These are phyloP conservation scores for Mycalesis mineus DNA, from an alignment of 2,888 invertebrate genomes.

Conservation along the genomic window DNA sequence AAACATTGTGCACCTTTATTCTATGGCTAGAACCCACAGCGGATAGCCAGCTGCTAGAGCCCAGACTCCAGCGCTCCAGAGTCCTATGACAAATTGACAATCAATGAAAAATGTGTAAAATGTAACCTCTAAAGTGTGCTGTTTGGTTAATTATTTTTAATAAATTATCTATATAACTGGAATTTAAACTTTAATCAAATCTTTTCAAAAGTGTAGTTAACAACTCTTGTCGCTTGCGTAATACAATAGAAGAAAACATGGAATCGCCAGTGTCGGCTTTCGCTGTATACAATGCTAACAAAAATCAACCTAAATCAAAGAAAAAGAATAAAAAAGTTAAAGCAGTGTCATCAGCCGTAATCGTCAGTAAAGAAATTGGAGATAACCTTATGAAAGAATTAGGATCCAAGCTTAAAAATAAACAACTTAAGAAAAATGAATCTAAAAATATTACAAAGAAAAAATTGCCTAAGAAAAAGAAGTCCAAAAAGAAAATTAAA, in stretches of 20 bases:
- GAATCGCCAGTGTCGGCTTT: slow-evolving; percentile 64
- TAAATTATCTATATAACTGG: no score
- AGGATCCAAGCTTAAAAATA: slow-evolving; percentile 50
- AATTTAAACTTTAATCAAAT: no score
- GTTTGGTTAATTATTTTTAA: no score
- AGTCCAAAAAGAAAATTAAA: slow-evolving; percentile 26
- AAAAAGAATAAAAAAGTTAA: slow-evolving; percentile 41
- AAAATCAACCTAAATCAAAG: slow-evolving; percentile 37
- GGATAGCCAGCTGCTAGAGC: no score
- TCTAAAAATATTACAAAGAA: slow-evolving; percentile 49
- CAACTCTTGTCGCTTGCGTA: background rate
- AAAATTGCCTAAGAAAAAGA: slow-evolving; percentile 54
- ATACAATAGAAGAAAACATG: slow-evolving; percentile 39
- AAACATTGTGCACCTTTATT: no score
- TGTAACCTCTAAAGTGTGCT: no score
- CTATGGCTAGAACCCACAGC: no score
- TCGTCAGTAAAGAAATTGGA: slow-evolving; percentile 32
- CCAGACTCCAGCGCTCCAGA: no score
- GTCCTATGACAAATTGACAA: no score
- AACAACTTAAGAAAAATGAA: slow-evolving; percentile 46
- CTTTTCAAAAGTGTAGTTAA: background rate
- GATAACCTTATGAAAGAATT: slow-evolving; percentile 42
- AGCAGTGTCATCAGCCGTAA: slow-evolving; percentile 28
- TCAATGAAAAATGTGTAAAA: no score
- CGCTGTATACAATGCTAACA: slow-evolving; percentile 56